A percentile compares a stretch with the other conserved stretches of the same genome.
phyloP scores from a whole-genome alignment of 2,113 vertebrate genomes.

The Rhinopomastus cyanomelas region DNA sequence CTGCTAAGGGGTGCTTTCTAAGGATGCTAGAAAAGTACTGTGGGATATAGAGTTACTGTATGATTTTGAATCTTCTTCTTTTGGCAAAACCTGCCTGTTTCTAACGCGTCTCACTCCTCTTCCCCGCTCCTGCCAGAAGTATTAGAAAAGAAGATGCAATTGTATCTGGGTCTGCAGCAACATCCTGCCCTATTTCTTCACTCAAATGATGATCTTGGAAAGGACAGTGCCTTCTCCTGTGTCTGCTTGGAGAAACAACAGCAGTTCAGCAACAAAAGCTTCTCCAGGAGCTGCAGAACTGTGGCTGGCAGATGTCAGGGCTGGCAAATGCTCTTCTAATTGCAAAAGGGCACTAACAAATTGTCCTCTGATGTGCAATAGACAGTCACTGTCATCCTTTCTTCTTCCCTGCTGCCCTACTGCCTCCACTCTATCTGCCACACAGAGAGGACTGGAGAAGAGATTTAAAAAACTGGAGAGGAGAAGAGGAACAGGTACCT shows the following conservation, averaged over 20 bases:
- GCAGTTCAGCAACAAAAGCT: neutral
- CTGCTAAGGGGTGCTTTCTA: neutral
- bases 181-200: neutral
- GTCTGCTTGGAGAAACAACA: neutral
- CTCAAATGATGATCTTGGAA: constrained; percentile 4
- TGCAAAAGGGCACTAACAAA: constrained; percentile 3
- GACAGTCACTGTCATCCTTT: neutral
- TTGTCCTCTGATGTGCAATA: neutral
- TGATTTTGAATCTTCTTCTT: neutral
- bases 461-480: neutral
- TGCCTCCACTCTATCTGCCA: constrained; percentile 53
- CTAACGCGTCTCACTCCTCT: neutral
- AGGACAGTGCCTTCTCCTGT: neutral
- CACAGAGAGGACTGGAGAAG: constrained; percentile 22
- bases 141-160: neutral
- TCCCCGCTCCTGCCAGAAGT: neutral
- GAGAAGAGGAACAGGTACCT: constrained; percentile 3
- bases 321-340: constrained; percentile 22
- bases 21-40: neutral
- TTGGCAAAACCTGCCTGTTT: neutral
- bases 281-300: neutral
- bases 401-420: constrained; percentile 47
- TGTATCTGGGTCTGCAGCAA: neutral
- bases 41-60: neutral
- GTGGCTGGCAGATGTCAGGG: neutral